A percentile compares a stretch with the other conserved stretches of the same genome.
phyloP scores from a whole-genome alignment of 2,797 vertebrate genomes.

The Bufotes viridis region DNA sequence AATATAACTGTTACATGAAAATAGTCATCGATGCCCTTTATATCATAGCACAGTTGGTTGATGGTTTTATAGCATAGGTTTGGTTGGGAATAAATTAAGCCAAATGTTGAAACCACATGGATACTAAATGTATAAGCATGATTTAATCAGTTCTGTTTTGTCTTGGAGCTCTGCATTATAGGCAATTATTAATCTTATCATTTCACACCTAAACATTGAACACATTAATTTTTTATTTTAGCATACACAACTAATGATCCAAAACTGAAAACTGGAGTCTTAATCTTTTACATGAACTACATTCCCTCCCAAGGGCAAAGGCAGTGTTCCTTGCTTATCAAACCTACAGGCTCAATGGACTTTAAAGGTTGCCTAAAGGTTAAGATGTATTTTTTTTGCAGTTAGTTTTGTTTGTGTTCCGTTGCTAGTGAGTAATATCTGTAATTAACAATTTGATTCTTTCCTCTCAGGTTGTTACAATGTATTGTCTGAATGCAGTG shows the following conservation, averaged over 20 bases:
- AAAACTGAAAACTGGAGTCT: slow-evolving; percentile 49
- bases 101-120: background rate
- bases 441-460: slow-evolving; percentile 3
- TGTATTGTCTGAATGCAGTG: background rate
- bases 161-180: background rate
- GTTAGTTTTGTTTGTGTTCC: slow-evolving; percentile 66
- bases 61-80: background rate
- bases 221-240: slow-evolving; percentile 36
- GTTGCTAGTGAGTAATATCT: slow-evolving; percentile 11
- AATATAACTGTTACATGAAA: background rate
- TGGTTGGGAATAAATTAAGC: background rate
- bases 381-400: slow-evolving; percentile 61
- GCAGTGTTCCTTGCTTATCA: slow-evolving; percentile 53
- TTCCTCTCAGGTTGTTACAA: background rate
- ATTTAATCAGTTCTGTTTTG: background rate
- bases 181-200: slow-evolving; percentile 27
- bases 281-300: slow-evolving; percentile 59
- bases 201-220: slow-evolving; percentile 22
- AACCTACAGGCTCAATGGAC: slow-evolving; percentile 57
- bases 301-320: slow-evolving; percentile 42
- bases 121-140: background rate
- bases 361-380: slow-evolving; percentile 73
- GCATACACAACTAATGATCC: slow-evolving; percentile 29
- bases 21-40: background rate
- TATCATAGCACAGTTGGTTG: background rate